Evolutionary conservation across 1,140 invertebrate species (phyloP), one percentile per base, ranked within the genome.

Genomic region (Rhysida immarginata): DNA sequence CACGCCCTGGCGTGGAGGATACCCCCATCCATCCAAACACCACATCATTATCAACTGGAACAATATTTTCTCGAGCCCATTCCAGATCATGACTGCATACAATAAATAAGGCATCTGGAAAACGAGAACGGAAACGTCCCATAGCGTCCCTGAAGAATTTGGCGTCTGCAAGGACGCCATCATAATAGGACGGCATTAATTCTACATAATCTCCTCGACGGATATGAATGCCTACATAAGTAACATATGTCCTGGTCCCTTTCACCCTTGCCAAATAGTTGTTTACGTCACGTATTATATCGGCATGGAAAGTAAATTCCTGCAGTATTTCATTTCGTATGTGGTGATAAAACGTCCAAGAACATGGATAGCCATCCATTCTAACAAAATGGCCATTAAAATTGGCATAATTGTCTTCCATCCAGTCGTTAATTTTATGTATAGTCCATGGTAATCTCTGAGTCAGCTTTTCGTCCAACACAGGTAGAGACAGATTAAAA

Each of bases 21-120:
- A 66, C 60, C 41, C 72, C 68, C 16, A 72, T 73, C 1, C 75
- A 64, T 27, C 78, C 74, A 57, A 67, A 74, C 16, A 77, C 71
- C 59, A 73, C 71, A 42, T 70, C 65, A 41, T 66, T 67, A 29
- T 65, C 61, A 16, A 59, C 64, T 21, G 63, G 64, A 35, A 53
- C 18, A 5, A 67, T 25, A 43, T 66, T 55, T 21, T 56, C 44
- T 18, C 72, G 71, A 64, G 78, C 80, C 79, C 79, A 81, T 2
- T 56, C 60, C 43, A 78, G 75, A 61, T 80, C 80, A 62, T 81
- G 79, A 62, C 78, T 81, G 27, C 78, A 72, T 2, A 80, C 71
- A 23, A 80, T 61, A 62, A 81, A 81, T 11, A 79, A 59, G 1
- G 73, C 69, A 27, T 63, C 57, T 13, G 3, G 13, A 41, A 63